Evolutionary conservation across 1,140 invertebrate genomes (phyloP).

Genomic region (Coptotermes formosanus): DNA sequence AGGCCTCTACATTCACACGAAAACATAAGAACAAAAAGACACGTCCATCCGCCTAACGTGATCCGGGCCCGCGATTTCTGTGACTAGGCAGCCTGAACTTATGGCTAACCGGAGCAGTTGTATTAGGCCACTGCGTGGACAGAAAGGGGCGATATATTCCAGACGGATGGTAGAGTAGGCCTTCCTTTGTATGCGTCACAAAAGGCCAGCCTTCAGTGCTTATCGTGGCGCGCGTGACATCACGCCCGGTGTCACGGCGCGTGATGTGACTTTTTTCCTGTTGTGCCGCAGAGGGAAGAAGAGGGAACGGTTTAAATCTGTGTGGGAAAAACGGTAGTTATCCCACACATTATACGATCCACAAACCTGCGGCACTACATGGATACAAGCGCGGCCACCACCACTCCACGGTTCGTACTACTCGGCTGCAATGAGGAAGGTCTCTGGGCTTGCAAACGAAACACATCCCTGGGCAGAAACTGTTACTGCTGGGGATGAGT

Average conservation of each 20-base stretch:
- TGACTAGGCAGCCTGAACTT: no score
- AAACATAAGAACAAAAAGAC: no score
- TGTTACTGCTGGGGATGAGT: no score
- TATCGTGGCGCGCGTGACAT: background rate
- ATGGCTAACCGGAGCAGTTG: no score
- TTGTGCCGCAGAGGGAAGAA: background rate
- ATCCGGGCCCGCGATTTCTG: no score
- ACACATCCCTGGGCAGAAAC: no score
- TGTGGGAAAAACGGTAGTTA: background rate
- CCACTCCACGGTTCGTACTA: no score
- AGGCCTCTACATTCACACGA: no score
- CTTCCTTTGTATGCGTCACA: background rate
- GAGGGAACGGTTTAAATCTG: background rate
- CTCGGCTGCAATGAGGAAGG: no score
- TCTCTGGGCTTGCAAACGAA: no score
- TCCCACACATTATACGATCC: background rate
- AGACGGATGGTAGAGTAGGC: background rate
- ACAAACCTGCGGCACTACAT: background rate
- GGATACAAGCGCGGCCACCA: background rate
- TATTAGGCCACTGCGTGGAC: no score
- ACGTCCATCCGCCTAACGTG: no score
- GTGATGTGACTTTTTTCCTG: background rate
- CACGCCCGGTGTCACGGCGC: background rate
- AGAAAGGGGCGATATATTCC: background rate
- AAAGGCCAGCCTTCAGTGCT: background rate